Base-by-base conservation (phyloP, 2,888 invertebrate species). In the Sturmia bella region DNA sequence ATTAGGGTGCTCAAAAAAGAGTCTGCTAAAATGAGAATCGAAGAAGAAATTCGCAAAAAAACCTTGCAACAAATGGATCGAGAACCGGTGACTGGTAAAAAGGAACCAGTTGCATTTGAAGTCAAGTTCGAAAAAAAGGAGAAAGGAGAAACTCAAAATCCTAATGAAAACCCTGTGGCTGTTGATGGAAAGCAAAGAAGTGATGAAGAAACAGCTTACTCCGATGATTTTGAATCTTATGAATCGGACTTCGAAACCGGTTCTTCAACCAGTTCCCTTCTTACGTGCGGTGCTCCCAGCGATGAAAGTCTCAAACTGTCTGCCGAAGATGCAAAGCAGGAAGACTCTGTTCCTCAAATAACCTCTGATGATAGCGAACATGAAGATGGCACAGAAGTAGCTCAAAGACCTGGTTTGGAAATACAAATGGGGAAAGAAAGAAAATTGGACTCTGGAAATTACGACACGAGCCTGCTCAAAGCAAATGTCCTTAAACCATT, bases 391-490 rank as follows among this genome's bases (percentile, higher is more conserved):
- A 88, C 89, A 11, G 89, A 90, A 63, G 84, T 87, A 37, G 90
- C 90, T 0, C 88, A 89, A 80, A 88, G 88, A 63, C 88, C 89
- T 0, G 86, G 88, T 3, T 90, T 90, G 0, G 89, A 90, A 2
- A 89, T 90, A 64, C 89, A 87, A n/a, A 85, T 87, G 0, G 89
- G 89, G 21, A 90, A 86, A 15, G 93, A 92, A 70, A 89, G 91
- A 45, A 92, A 93, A 88, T 85, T 93, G 64, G 93, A 93, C 87
- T 93, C 93, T 0, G 93, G 93, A 0, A 92, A 92, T 86, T 93
- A 92, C 86, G 93, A 93, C 50, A 87, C 93, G 84, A 90, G 88
- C 59, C 84, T 83, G 2, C 86, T 85, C 0, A 85, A 83, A 13
- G 85, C 11, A 12, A 59, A 76, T 48, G 13, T 73, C 0, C 27